phyloP scores from a whole-genome alignment of 2,113 vertebrate species.

The Takifugu flavidus region DNA sequence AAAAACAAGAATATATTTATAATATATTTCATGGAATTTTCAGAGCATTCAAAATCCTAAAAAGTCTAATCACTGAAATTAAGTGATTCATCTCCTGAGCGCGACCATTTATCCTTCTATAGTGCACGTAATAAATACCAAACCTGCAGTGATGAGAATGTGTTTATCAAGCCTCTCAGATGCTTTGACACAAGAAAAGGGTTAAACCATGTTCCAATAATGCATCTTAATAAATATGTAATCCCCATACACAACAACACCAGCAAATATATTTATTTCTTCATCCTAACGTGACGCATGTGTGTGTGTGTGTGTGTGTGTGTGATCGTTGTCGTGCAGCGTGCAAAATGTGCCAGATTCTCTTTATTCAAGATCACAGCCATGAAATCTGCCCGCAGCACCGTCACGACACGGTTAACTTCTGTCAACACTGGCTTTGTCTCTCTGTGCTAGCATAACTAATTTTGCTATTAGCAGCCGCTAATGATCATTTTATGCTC shows the following conservation, averaged over 20 bases:
- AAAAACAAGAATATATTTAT: too few relatives aligned
- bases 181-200: too few relatives aligned
- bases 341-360: slow-evolving; percentile 9
- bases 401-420: slow-evolving; percentile 28
- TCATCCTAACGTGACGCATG: too few relatives aligned
- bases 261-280: not conserved
- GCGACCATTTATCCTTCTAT: too few relatives aligned
- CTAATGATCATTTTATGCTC: slow-evolving; percentile 62
- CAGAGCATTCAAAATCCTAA: too few relatives aligned
- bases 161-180: too few relatives aligned
- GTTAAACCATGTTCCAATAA: not conserved
- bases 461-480: slow-evolving; percentile 51
- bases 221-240: slow-evolving; percentile 1
- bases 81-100: too few relatives aligned
- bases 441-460: slow-evolving; percentile 52
- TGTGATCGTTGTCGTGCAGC: not conserved
- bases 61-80: too few relatives aligned
- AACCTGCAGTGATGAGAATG: too few relatives aligned
- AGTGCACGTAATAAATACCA: too few relatives aligned
- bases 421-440: slow-evolving; percentile 25
- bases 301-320: not conserved
- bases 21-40: too few relatives aligned
- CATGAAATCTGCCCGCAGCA: slow-evolving; percentile 29
- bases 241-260: not conserved
- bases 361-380: slow-evolving; percentile 8